phyloP scores from a whole-genome alignment of 92 coral and sea anemone genomes.

The Blastomussa wellsi region DNA sequence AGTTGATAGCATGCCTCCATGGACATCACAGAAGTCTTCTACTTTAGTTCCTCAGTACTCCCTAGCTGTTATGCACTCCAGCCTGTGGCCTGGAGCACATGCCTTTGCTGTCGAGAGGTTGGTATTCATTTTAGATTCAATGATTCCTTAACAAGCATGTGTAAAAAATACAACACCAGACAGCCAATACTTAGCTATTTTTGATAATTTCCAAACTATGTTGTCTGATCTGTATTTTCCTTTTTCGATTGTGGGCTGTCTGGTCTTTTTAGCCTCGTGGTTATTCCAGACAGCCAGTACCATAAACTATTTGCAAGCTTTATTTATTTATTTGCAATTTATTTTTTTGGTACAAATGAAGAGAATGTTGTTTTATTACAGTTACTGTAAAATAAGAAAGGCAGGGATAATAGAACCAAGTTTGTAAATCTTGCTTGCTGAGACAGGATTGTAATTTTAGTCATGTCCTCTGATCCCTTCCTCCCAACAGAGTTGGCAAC shows the following conservation, averaged over 20 bases:
- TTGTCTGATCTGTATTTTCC: too few relatives aligned
- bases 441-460: neutral
- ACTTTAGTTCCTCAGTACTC: constrained; percentile 89
- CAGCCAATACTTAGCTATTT: too few relatives aligned
- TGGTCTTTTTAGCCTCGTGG: too few relatives aligned
- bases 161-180: neutral
- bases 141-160: neutral
- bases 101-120: constrained; percentile 96
- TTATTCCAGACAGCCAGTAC: too few relatives aligned
- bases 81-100: constrained; percentile 99
- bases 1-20: constrained; percentile 94
- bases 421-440: neutral
- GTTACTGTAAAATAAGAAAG: too few relatives aligned
- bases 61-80: constrained; percentile 88
- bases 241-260: too few relatives aligned
- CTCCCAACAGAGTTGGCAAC: neutral
- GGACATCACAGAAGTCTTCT: constrained; percentile 90
- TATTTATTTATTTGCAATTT: too few relatives aligned
- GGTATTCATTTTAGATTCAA: constrained; percentile 8
- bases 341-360: too few relatives aligned
- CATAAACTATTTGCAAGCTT: too few relatives aligned
- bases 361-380: too few relatives aligned
- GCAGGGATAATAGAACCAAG: too few relatives aligned
- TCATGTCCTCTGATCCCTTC: neutral
- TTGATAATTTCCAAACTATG: too few relatives aligned